Evolutionary conservation across 2,113 vertebrate genomes (phyloP), one percentile per base, ranked within the genome.

Genomic region (Gymnocephalus cernua): DNA sequence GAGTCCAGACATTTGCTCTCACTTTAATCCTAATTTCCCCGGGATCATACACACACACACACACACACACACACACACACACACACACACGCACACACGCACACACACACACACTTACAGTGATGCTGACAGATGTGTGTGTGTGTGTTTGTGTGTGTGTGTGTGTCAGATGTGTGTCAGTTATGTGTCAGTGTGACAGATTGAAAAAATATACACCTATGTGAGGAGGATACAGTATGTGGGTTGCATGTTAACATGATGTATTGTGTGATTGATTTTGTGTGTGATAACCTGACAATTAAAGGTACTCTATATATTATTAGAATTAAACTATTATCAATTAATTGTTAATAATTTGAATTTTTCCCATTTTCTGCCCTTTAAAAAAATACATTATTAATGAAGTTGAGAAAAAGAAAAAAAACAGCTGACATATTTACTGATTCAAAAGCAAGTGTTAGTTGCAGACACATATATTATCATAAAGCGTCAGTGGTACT

Each of bases 1-100:
- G 73, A 68, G 79, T 27, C 44, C 53, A 2, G 0, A 54, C 41
- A 35, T 61, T 74, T 56, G 29, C 69, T 64, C 56, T 27, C 13
- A 63, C 65, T 51, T 44, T 69, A 56, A 68, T 53, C 79, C 57
- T 62, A 41, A 81, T 77, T 82, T 82, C 66, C 69, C 62, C 6
- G 23, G 48, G 4, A 74, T 53, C 63, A 44, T 16, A 29, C 57
- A 64, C 61, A 16, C 62, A 45, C 7, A 16, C 6, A 58, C n/a
- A 29, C 57, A 64, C 61, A 16, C 62, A 45, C 7, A 16, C 6
- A 58, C 63, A 44, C 21, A 29, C 57, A 64, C 61, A 16, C 62
- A 45, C 7, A 16, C 6, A 58, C 63, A 44, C 21, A 29, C 57
- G 45, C 61, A 16, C 62, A 45, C 7, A 16, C 6, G 54, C n/a